Conservation (phyloP, 1,140 invertebrate species). For the Pinna nobilis region DNA sequence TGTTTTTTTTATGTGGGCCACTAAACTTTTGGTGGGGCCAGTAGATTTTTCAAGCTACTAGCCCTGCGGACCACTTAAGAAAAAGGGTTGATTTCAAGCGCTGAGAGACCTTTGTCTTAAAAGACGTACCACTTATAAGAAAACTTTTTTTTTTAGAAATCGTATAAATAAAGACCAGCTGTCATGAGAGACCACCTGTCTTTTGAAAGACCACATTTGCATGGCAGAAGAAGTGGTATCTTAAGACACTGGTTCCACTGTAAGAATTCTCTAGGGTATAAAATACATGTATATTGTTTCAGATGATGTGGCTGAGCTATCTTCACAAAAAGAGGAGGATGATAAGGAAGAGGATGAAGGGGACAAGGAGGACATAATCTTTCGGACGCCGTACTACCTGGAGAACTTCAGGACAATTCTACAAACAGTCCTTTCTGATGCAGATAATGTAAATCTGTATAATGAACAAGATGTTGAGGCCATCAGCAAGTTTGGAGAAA, state of each 20-base stretch:
- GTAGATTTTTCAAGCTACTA: no score
- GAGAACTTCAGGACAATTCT: slow-evolving; percentile 75
- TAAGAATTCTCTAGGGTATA: not conserved
- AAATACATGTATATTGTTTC: not conserved
- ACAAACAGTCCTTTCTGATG: slow-evolving; percentile 70
- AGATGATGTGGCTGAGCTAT: no score
- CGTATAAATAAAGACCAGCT: no score
- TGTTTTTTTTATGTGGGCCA: no score
- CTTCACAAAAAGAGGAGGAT: slow-evolving; percentile 8
- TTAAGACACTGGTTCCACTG: not conserved
- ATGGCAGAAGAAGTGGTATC: not conserved
- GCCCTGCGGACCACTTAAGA: no score
- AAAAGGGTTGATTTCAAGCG: no score
- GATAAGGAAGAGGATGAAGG: slow-evolving; percentile 21
- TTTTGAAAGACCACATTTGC: not conserved
- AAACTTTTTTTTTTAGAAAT: no score
- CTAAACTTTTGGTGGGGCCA: no score
- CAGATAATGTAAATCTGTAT: slow-evolving; percentile 71
- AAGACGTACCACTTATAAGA: no score
- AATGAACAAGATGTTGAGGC: slow-evolving; percentile 71
- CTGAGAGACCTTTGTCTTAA: no score
- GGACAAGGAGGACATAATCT: slow-evolving; percentile 26
- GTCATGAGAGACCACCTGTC: no score
- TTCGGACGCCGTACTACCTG: slow-evolving; percentile 71
- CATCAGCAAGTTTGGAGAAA: slow-evolving; percentile 66